Percentiles rank a stretch among this genome's conserved stretches.
Evolutionary conservation across 30 jellyfish, hydroid and myxozoan genomes (phyloP).

Genomic region (Morbakka virulenta): DNA sequence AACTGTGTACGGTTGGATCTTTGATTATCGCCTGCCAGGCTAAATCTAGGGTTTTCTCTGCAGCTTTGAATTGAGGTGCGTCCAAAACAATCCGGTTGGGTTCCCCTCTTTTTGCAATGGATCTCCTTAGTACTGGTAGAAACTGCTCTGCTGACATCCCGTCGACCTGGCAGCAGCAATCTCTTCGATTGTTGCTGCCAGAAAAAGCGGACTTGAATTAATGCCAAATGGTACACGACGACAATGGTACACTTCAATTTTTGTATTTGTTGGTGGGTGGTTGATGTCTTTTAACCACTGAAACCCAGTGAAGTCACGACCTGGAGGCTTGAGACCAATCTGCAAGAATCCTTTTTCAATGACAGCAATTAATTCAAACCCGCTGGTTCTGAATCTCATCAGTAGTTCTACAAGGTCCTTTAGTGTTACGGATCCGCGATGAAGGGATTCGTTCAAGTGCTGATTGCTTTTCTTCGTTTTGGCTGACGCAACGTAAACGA

Average conservation of each 20-base stretch:
- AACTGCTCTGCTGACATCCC: neutral
- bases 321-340: too few species aligned
- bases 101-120: slow-evolving; percentile 32
- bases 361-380: too few species aligned
- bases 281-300: too few species aligned
- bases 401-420: too few species aligned
- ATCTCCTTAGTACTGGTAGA: neutral
- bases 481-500: neutral
- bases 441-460: neutral
- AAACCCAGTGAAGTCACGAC: too few species aligned
- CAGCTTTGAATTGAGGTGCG: slow-evolving; percentile 15
- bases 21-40: slow-evolving; percentile 4
- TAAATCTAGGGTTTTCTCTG: slow-evolving; percentile 2
- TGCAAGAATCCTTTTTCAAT: too few species aligned
- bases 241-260: neutral
- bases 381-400: too few species aligned
- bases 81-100: slow-evolving; percentile 18
- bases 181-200: neutral
- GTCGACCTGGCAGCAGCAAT: too few species aligned
- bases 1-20: slow-evolving; percentile 4
- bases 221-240: slow-evolving; percentile 5
- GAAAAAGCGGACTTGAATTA: neutral
- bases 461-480: neutral
- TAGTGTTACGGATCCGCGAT: neutral
- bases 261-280: neutral